Evolutionary conservation across 1,140 invertebrate genomes (phyloP).

Genomic region (Portunus trituberculatus): DNA sequence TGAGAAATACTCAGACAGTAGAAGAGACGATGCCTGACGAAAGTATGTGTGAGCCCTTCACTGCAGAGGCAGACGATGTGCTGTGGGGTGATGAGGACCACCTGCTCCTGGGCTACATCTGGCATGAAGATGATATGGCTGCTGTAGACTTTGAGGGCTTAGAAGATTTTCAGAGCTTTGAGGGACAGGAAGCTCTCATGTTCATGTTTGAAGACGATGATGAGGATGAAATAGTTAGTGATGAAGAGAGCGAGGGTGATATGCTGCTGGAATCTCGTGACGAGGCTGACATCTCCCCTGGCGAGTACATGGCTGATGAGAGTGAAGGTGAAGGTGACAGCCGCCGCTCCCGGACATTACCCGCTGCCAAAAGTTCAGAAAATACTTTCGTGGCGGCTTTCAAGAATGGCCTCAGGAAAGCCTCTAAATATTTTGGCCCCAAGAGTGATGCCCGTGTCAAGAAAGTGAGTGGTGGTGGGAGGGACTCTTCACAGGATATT

Average conservation of each 20-base stretch:
- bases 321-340: slow-evolving; percentile 30
- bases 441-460: slow-evolving; percentile 37
- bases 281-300: background rate
- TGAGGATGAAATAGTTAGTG: slow-evolving; percentile 50
- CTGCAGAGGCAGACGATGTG: background rate
- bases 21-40: background rate
- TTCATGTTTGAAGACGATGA: slow-evolving; percentile 76
- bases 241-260: slow-evolving; percentile 27
- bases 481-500: background rate
- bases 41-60: background rate
- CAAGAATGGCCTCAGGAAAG: slow-evolving; percentile 76
- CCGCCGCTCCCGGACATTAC: background rate
- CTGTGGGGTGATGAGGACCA: slow-evolving; percentile 47
- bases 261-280: background rate
- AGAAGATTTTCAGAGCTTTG: slow-evolving; percentile 67
- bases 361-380: slow-evolving; percentile 33
- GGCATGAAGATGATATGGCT: slow-evolving; percentile 74
- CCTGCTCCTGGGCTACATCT: slow-evolving; percentile 66
- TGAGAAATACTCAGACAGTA: background rate
- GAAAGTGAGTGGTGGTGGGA: background rate
- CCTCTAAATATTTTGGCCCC: slow-evolving; percentile 73
- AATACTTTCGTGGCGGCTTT: slow-evolving; percentile 75
- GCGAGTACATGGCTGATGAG: slow-evolving; percentile 36
- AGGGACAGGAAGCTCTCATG: slow-evolving; percentile 67
- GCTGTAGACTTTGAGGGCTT: slow-evolving; percentile 72